These are phyloP conservation scores for Eretmochelys imbricata DNA, from an alignment of 2,113 vertebrate species.

Conservation along the genomic window DNA sequence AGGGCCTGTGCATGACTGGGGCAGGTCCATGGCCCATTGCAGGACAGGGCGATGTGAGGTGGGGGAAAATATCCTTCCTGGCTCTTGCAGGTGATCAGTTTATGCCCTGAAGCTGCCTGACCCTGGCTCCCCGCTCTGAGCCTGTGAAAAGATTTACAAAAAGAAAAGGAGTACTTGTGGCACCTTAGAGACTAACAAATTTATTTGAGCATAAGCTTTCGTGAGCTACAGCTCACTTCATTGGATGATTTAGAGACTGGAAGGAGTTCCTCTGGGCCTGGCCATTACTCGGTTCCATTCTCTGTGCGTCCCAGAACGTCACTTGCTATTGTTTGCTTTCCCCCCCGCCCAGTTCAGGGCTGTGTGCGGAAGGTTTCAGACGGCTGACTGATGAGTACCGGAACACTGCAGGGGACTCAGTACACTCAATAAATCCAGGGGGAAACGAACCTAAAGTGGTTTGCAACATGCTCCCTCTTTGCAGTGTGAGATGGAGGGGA, in stretches of 20 bases:
- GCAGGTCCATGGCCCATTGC: too few relatives aligned
- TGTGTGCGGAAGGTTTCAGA: neutral
- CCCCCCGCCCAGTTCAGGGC: neutral
- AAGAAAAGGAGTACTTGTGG: too few relatives aligned
- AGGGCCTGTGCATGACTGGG: too few relatives aligned
- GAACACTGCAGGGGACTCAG: too few relatives aligned
- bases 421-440: neutral
- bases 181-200: too few relatives aligned
- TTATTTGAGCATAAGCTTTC: too few relatives aligned
- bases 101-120: neutral
- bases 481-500: neutral
- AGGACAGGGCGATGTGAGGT: too few relatives aligned
- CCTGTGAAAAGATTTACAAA: too few relatives aligned
- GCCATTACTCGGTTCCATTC: neutral
- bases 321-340: neutral
- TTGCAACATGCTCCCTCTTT: neutral
- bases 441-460: neutral
- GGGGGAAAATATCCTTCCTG: neutral
- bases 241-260: too few relatives aligned
- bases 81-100: neutral
- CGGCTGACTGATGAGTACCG: neutral
- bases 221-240: too few relatives aligned
- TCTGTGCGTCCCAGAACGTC: too few relatives aligned
- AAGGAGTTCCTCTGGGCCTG: neutral
- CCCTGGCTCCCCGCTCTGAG: neutral